A percentile compares a stretch with the other conserved stretches of the same genome.
Conservation (phyloP, 2,888 invertebrate species). For the Tipula vernalis region DNA sequence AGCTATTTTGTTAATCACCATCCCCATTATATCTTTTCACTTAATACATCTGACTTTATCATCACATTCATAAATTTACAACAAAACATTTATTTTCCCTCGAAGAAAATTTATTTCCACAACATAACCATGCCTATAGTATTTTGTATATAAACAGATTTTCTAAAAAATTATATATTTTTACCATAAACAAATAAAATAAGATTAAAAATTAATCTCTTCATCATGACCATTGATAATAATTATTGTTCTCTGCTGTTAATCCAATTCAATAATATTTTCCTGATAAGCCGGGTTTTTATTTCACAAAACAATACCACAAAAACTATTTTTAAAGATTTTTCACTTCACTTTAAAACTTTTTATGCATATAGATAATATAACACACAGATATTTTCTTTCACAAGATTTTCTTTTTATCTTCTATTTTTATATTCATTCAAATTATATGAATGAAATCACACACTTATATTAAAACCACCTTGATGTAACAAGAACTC, state of each 20-base stretch:
- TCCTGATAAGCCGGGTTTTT: background rate
- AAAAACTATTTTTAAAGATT: background rate
- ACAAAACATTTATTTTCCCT: background rate
- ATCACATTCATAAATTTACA: background rate
- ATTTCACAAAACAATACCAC: background rate
- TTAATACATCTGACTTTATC: background rate
- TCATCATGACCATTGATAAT: background rate
- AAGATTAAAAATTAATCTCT: background rate
- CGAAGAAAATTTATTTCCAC: background rate
- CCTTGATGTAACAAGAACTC: background rate
- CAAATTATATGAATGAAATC: background rate
- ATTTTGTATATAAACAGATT: background rate
- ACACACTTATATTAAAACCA: background rate
- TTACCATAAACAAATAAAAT: slow-evolving; percentile 4
- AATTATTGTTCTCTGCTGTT: background rate
- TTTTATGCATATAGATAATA: background rate
- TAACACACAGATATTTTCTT: background rate
- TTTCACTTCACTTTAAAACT: background rate
- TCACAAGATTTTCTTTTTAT: background rate
- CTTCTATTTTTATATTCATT: background rate
- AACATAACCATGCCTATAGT: background rate
- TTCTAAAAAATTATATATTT: background rate
- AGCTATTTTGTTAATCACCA: background rate
- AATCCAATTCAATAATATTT: background rate
- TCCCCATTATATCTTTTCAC: background rate